A percentile compares a stretch with the other conserved stretches of the same genome.
Conservation (phyloP, 2,113 vertebrate genomes). For the Setophaga kirtlandii region DNA sequence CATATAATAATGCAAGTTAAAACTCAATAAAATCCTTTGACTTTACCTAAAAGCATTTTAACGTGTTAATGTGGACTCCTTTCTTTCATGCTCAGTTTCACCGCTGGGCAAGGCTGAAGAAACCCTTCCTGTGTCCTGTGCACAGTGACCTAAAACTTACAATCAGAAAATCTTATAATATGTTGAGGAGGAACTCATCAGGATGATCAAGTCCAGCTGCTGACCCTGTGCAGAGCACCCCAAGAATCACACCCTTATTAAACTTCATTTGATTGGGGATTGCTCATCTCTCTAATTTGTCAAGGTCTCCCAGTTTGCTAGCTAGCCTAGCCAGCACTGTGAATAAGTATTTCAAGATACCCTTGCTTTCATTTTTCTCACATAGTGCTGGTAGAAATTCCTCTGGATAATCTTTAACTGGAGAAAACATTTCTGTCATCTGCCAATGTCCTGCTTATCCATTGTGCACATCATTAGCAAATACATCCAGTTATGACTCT, state of each 20-base stretch:
- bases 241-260: background rate
- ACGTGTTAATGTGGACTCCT: background rate
- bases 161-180: background rate
- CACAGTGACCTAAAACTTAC: background rate
- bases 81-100: background rate
- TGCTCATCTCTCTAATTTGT: background rate
- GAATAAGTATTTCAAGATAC: background rate
- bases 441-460: background rate
- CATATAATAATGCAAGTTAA: background rate
- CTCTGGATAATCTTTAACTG: background rate
- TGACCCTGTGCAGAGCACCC: too few relatives aligned
- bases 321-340: background rate
- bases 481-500: background rate
- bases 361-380: background rate
- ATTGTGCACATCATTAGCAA: background rate
- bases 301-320: background rate
- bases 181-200: background rate
- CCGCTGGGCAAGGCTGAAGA: background rate
- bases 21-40: background rate
- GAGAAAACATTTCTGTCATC: background rate
- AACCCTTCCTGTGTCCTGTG: background rate
- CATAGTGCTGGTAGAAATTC: background rate
- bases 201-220: background rate
- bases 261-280: background rate
- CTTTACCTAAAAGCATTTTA: background rate